These are phyloP conservation scores for Odocoileus hemionus DNA, from an alignment of 2,113 vertebrate genomes.

Conservation along the genomic window DNA sequence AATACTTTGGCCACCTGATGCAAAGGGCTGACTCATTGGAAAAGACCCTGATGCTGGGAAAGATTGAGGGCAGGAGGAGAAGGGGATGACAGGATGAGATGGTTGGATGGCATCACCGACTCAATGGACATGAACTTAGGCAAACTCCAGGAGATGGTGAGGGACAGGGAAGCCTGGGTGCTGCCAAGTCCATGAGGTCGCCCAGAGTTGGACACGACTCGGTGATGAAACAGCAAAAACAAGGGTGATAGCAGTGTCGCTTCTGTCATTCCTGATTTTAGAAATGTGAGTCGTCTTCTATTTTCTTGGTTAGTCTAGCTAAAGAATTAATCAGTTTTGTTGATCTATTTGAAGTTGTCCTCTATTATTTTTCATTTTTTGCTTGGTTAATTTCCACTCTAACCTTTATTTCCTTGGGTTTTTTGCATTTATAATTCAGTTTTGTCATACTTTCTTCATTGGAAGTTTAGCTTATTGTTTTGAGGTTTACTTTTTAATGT, in stretches of 20 bases:
- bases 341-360: neutral
- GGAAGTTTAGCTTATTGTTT: neutral
- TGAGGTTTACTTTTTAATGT: neutral
- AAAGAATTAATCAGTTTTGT: neutral
- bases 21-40: neutral
- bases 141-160: neutral
- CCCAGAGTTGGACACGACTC: neutral
- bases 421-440: neutral
- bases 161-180: neutral
- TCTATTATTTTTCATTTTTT: neutral
- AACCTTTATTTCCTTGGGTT: neutral
- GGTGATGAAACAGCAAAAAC: fast-evolving
- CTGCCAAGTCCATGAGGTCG: neutral
- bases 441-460: neutral
- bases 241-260: neutral
- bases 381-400: neutral
- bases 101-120: neutral
- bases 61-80: neutral
- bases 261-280: neutral
- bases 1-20: neutral
- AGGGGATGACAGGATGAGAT: neutral
- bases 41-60: neutral
- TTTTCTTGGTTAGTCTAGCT: neutral
- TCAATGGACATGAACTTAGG: neutral
- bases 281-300: neutral